These are phyloP conservation scores for Priocnemis perturbator DNA, from an alignment of 2,888 invertebrate species.

Conservation along the genomic window DNA sequence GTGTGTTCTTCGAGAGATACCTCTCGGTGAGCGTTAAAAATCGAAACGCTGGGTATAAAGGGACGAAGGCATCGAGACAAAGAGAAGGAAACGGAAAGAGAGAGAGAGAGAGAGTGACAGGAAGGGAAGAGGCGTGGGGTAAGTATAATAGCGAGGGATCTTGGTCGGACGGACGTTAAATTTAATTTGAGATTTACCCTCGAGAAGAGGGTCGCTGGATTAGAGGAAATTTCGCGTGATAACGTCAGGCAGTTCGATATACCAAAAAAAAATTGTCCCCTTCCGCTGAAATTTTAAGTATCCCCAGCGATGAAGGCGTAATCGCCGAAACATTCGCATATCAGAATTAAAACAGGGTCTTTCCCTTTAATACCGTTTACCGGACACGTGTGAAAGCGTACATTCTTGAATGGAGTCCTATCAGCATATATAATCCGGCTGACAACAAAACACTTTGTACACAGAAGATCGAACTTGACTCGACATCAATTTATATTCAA, in stretches of 20 bases:
- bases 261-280: background rate
- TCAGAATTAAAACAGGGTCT: no score
- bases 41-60: no score
- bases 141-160: conserved; percentile 19
- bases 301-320: background rate
- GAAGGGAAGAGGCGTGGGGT: conserved; percentile 2
- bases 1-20: no score
- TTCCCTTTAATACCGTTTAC: no score
- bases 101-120: conserved; percentile 12
- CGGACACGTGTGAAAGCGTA: no score
- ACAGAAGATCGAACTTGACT: no score
- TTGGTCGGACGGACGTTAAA: conserved; percentile 1
- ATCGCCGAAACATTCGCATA: background rate
- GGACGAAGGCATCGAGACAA: background rate
- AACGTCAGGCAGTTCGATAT: conserved; percentile 4
- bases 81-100: background rate
- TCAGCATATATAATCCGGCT: no score
- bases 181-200: conserved; percentile 30
- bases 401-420: no score
- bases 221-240: conserved; percentile 1
- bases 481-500: no score
- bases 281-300: background rate
- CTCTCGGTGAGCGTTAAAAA: no score
- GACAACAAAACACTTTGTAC: no score
- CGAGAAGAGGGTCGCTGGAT: conserved; percentile 5